Conservation (phyloP, 2,113 vertebrate species). For the Romanogobio albipinnatus region DNA sequence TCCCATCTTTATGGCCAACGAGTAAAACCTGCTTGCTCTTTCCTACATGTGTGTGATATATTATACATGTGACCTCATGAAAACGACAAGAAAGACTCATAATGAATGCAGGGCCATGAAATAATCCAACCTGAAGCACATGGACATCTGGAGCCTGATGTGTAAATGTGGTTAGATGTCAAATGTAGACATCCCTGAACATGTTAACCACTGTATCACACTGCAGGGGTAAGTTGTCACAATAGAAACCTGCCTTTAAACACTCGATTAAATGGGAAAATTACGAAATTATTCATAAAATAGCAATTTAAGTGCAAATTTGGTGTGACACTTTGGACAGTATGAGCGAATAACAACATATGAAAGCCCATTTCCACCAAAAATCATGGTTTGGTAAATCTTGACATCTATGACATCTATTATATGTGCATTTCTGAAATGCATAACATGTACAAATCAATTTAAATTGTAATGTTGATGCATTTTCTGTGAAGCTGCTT, state of each 20-base stretch:
- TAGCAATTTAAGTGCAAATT: background rate
- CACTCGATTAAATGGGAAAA: background rate
- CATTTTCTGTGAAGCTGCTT: too few species aligned
- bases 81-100: background rate
- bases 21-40: background rate
- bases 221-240: background rate
- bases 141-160: background rate
- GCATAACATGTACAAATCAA: too few species aligned
- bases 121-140: background rate
- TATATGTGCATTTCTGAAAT: too few species aligned
- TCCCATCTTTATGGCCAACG: background rate
- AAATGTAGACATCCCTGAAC: background rate
- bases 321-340: too few species aligned
- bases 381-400: too few species aligned
- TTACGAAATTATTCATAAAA: background rate
- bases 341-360: too few species aligned
- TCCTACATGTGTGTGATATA: background rate
- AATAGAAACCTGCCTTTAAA: background rate
- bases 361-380: too few species aligned
- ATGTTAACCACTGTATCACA: background rate
- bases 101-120: background rate
- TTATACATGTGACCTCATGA: background rate
- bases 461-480: too few species aligned
- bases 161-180: background rate
- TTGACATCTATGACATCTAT: too few species aligned